Percentiles rank a stretch among this genome's conserved stretches.
These are phyloP conservation scores for Sebastes vulpes DNA, from an alignment of 2,797 vertebrate species.

Conservation along the genomic window DNA sequence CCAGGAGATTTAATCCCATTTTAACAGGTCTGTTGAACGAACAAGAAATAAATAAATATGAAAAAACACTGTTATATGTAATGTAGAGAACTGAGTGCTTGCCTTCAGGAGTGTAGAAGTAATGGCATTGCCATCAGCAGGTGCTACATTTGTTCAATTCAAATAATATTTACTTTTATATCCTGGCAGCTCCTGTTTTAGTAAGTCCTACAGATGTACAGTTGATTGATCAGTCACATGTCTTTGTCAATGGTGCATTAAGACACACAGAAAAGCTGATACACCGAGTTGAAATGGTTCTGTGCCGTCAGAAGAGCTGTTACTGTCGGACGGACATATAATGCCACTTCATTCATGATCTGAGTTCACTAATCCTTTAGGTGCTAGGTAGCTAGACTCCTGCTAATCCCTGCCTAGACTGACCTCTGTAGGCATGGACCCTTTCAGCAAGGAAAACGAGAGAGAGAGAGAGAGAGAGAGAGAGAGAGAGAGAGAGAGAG, in stretches of 20 bases:
- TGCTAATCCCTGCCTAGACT: constrained; percentile 12
- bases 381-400: constrained; percentile 15
- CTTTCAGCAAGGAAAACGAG: not conserved
- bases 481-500: not conserved
- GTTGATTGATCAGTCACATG: not conserved
- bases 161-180: not conserved
- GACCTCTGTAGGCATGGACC: constrained; percentile 3
- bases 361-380: constrained; percentile 19
- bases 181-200: not conserved
- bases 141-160: not conserved
- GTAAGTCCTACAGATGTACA: not conserved
- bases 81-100: not conserved
- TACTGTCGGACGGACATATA: not conserved
- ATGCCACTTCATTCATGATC: not conserved
- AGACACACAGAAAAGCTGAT: not conserved
- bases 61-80: not conserved
- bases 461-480: not conserved
- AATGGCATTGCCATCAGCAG: not conserved
- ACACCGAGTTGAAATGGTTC: not conserved
- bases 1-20: constrained; percentile 11
- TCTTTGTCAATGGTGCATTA: not conserved
- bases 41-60: not conserved
- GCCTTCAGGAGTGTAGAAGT: not conserved
- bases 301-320: not conserved
- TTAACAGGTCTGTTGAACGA: not conserved